Percentiles rank a stretch among this genome's conserved stretches.
These are phyloP conservation scores for Fukomys damarensis DNA, from an alignment of 2,113 vertebrate genomes.

Conservation along the genomic window DNA sequence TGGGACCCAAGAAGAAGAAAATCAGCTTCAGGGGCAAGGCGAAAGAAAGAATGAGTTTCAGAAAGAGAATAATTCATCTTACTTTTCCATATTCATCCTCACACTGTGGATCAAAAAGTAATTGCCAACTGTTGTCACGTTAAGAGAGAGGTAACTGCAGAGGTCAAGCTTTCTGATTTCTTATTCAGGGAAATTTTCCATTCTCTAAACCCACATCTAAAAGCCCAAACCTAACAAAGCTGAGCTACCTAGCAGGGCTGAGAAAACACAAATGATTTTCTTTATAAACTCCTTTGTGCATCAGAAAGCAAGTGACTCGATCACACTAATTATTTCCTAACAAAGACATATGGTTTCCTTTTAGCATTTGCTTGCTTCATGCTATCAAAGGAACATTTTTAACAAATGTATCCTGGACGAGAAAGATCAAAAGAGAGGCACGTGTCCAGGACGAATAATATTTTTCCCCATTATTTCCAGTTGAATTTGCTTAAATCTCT, in stretches of 20 bases:
- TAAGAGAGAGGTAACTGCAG: constrained; percentile 37
- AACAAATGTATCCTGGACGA: constrained; percentile 45
- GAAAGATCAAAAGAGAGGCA: constrained; percentile 62
- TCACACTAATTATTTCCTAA: constrained; percentile 74
- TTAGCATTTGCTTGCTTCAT: constrained; percentile 16
- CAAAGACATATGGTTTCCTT: constrained; percentile 64
- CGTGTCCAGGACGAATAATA: neutral
- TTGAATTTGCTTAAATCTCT: constrained; percentile 79
- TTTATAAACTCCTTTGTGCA: constrained; percentile 65
- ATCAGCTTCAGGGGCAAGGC: constrained; percentile 12
- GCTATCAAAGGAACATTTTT: constrained; percentile 17
- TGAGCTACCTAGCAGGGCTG: neutral
- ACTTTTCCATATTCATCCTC: constrained; percentile 36
- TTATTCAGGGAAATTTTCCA: constrained; percentile 72
- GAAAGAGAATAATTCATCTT: neutral
- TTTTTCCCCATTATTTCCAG: constrained; percentile 77
- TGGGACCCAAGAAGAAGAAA: neutral
- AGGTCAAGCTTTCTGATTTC: constrained; percentile 75
- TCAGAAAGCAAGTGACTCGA: constrained; percentile 60
- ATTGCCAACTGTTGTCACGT: constrained; percentile 64
- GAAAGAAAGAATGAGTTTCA: neutral
- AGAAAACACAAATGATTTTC: constrained; percentile 67
- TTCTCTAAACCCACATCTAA: constrained; percentile 42
- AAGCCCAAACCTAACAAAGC: constrained; percentile 55
- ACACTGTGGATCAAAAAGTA: constrained; percentile 56